Evolutionary conservation across 1,140 invertebrate genomes (phyloP).

Genomic region (Drosophila eugracilis): DNA sequence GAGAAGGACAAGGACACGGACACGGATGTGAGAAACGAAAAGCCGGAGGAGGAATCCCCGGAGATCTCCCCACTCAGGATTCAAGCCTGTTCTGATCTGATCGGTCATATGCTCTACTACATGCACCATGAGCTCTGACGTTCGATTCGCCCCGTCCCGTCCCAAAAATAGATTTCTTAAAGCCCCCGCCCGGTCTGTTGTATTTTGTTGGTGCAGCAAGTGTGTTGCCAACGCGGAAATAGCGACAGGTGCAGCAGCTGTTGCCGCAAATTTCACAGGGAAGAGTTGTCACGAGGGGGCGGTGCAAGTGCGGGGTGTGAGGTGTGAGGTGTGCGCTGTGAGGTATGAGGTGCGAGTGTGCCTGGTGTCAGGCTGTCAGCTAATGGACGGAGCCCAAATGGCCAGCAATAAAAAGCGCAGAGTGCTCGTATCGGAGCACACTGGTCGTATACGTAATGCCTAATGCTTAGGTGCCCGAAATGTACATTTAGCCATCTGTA

Average conservation of each 20-base stretch:
- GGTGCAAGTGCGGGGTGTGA: neutral
- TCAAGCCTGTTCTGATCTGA: conserved; percentile 52
- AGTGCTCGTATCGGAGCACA: conserved; percentile 26
- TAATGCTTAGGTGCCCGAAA: neutral
- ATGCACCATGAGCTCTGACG: conserved; percentile 40
- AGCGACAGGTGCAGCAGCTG: conserved; percentile 52
- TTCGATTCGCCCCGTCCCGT: too few species aligned
- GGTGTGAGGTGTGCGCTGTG: neutral
- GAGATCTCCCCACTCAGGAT: conserved; percentile 86
- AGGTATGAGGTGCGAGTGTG: conserved; percentile 23
- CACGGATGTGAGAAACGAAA: conserved; percentile 86
- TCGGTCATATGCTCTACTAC: conserved; percentile 62
- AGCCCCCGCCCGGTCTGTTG: neutral
- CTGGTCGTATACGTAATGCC: conserved; percentile 39
- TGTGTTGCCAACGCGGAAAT: conserved; percentile 51
- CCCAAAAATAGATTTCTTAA: conserved; percentile 29
- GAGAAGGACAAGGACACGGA: conserved; percentile 88
- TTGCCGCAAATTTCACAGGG: conserved; percentile 18
- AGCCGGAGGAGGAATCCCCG: conserved; percentile 80
- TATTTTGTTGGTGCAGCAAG: neutral
- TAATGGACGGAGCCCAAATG: conserved; percentile 47
- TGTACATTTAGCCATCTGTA: neutral
- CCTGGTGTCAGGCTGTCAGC: conserved; percentile 47
- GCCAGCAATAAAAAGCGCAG: conserved; percentile 29
- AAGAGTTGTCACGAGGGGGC: neutral